A percentile compares a stretch with the other conserved stretches of the same genome.
These are phyloP conservation scores for Sphaerophoria rueppellii DNA, from an alignment of 2,888 invertebrate species.

Conservation along the genomic window DNA sequence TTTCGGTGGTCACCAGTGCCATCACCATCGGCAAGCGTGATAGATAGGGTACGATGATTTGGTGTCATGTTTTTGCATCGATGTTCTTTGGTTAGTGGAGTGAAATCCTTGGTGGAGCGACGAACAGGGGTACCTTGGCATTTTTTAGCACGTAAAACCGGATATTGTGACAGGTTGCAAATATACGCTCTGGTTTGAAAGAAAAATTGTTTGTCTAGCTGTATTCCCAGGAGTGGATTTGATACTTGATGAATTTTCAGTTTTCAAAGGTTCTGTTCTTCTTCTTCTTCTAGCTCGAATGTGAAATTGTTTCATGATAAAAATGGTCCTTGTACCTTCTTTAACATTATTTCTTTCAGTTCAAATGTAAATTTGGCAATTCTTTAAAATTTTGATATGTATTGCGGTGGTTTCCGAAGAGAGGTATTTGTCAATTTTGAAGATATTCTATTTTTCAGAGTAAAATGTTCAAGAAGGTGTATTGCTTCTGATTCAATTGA, in stretches of 20 bases:
- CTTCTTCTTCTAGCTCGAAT: too few relatives aligned
- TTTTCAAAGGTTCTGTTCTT: not conserved
- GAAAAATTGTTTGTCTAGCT: slow-evolving; percentile 23
- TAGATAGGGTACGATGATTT: slow-evolving; percentile 48
- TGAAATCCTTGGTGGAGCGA: slow-evolving; percentile 23
- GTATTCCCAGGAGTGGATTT: not conserved
- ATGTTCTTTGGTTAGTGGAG: slow-evolving; percentile 34
- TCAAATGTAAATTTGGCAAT: too few relatives aligned
- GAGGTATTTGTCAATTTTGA: too few relatives aligned
- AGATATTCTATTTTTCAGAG: too few relatives aligned
- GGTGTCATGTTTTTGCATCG: slow-evolving; percentile 56
- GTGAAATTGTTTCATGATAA: too few relatives aligned
- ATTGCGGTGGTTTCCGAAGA: too few relatives aligned
- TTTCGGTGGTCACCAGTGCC: slow-evolving; percentile 36
- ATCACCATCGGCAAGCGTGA: not conserved
- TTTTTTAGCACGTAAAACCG: slow-evolving; percentile 57
- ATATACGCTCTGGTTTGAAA: slow-evolving; percentile 43
- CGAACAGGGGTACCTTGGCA: not conserved
- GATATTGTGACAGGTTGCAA: slow-evolving; percentile 62
- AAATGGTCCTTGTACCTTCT: too few relatives aligned
- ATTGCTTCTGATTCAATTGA: too few relatives aligned
- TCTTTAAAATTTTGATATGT: too few relatives aligned
- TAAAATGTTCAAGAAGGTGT: too few relatives aligned
- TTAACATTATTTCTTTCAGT: too few relatives aligned
- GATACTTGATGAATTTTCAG: not conserved